Conservation (phyloP, 1,140 invertebrate species). For the Meloidogyne floridensis region DNA sequence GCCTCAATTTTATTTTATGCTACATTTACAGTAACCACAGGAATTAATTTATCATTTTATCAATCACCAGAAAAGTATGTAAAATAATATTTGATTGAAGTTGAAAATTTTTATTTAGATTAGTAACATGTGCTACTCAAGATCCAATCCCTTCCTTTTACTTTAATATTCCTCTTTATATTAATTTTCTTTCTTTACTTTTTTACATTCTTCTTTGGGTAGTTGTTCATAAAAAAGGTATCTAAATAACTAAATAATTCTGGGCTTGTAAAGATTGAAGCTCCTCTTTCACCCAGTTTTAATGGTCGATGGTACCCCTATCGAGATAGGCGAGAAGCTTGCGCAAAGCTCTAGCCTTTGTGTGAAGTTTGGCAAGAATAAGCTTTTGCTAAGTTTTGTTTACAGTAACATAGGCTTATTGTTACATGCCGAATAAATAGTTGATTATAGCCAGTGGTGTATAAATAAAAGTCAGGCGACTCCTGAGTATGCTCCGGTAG, state of each 20-base stretch:
- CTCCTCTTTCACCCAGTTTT: too few relatives aligned
- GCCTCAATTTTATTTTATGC: background rate
- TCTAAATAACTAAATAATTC: background rate
- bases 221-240: slow-evolving; percentile 10
- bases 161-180: slow-evolving; percentile 9
- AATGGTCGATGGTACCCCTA: too few relatives aligned
- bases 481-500: too few relatives aligned
- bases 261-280: too few relatives aligned
- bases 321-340: too few relatives aligned
- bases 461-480: too few relatives aligned
- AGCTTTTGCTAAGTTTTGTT: too few relatives aligned
- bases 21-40: background rate
- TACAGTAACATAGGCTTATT: too few relatives aligned
- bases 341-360: too few relatives aligned
- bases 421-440: too few relatives aligned
- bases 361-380: too few relatives aligned
- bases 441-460: too few relatives aligned
- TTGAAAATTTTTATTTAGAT: background rate
- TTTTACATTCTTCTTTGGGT: slow-evolving; percentile 19
- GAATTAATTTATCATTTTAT: background rate
- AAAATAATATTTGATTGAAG: background rate
- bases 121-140: slow-evolving; percentile 1
- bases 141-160: slow-evolving; percentile 12
- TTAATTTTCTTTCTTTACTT: slow-evolving; percentile 10
- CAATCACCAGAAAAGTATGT: slow-evolving; percentile 9